phyloP scores from a whole-genome alignment of 2,113 vertebrate species.

The Anhinga anhinga region DNA sequence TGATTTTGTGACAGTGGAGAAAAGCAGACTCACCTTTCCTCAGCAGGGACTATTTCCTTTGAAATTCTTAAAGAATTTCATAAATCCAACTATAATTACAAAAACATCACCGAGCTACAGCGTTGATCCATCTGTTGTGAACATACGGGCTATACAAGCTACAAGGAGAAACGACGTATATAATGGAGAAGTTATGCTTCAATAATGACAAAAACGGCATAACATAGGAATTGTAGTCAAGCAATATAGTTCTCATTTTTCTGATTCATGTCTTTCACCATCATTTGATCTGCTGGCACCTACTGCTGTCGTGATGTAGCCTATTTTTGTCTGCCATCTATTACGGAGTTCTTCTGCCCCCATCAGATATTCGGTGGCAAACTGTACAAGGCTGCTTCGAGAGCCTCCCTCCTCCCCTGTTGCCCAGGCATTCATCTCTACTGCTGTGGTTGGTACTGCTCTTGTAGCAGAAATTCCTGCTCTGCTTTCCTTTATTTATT shows the following conservation, averaged over 20 bases:
- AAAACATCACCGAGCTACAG: not conserved
- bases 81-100: not conserved
- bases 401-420: not conserved
- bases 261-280: not conserved
- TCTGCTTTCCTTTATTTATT: not conserved
- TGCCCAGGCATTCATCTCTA: not conserved
- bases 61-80: not conserved
- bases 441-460: not conserved
- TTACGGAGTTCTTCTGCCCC: not conserved
- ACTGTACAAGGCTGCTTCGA: not conserved
- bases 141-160: not conserved
- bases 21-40: not conserved
- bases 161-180: not conserved
- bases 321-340: not conserved
- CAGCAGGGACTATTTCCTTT: not conserved
- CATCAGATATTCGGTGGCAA: not conserved
- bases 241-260: not conserved
- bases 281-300: not conserved
- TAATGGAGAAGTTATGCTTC: not conserved
- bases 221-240: not conserved
- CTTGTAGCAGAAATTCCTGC: not conserved
- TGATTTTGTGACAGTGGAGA: not conserved
- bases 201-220: not conserved
- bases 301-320: rapidly evolving
- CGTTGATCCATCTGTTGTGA: not conserved